Base-by-base conservation (phyloP, 2,888 invertebrate genomes). In the Pristionchus japonicus region DNA sequence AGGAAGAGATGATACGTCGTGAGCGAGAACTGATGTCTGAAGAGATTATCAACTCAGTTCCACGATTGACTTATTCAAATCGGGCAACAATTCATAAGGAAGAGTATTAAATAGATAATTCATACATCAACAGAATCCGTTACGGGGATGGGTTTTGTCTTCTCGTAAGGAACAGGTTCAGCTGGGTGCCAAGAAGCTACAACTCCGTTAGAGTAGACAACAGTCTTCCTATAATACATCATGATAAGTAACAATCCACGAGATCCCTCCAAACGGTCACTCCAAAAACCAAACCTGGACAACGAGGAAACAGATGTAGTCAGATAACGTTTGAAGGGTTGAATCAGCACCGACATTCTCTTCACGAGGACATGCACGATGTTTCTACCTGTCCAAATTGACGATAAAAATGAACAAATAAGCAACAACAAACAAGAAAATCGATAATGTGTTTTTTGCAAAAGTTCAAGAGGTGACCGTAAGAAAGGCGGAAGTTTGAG, bases 161-260 rank as follows among this genome's bases (percentile, higher is more conserved):
- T 91, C 87, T 94, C 93, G 92, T 90, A 94, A 11, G 94, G 94
- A 86, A 92, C 91, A 27, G 90, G 86, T 67, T 90, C 89, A 23
- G 90, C 89, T 43, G 94, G 94, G 90, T 94, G 94, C 94, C 93
- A 94, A 49, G 90, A 90, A 43, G 93, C 94, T 31, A 94, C 90
- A 23, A 91, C 90, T 57, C 93, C 93, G 92, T 93, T 92, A 17
- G 90, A 57, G 82, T 91, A 92, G 3, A 93, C 91, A 34, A 93
- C 91, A 13, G 91, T 90, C 88, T 91, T 90, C 49, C 87, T 89
- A 57, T 15, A 86, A 86, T 27, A 37, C 11, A 47, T 31, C 31
- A 9, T 15, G 7, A 27, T n/a, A 43, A 43, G 20, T 27, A 27
- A 70, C 40, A n/a, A 40, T 17, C 3, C n/a, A n/a, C n/a, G n/a